phyloP scores from a whole-genome alignment of 2,888 invertebrate species.

The Linhomoeus sp. region DNA sequence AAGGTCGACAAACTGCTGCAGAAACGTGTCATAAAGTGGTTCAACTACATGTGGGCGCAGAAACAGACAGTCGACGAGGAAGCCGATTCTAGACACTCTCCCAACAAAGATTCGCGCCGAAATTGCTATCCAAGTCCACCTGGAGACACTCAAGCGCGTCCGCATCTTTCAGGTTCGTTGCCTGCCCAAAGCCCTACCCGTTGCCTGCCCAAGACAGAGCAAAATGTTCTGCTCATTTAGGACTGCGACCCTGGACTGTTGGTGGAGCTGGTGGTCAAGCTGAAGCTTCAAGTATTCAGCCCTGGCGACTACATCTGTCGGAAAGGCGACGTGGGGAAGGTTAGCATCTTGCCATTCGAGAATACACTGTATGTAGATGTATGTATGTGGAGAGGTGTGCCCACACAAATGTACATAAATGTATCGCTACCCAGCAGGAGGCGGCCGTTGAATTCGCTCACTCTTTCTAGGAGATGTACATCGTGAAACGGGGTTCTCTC shows the following conservation, averaged over 20 bases:
- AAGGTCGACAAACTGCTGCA: constrained; percentile 55
- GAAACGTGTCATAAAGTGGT: constrained; percentile 63
- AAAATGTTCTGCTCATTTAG: too few species aligned
- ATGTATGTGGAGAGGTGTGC: too few species aligned
- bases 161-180: constrained; percentile 28
- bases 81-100: constrained; percentile 41
- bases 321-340: constrained; percentile 81
- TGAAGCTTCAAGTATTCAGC: constrained; percentile 67
- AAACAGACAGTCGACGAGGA: constrained; percentile 64
- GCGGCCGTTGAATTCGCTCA: too few species aligned
- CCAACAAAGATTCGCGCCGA: constrained; percentile 84
- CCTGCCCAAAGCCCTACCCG: not conserved
- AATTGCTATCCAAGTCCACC: constrained; percentile 82
- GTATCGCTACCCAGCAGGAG: too few species aligned
- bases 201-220: too few species aligned
- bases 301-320: constrained; percentile 87
- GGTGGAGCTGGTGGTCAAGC: constrained; percentile 70
- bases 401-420: too few species aligned
- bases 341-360: too few species aligned
- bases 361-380: too few species aligned
- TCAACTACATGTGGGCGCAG: constrained; percentile 51
- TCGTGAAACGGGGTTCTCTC: constrained; percentile 32
- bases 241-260: constrained; percentile 81
- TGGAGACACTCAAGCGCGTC: constrained; percentile 53
- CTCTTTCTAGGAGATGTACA: constrained; percentile 86